Conservation (phyloP, 2,797 vertebrate genomes). For the Melanotaenia nigrans region DNA sequence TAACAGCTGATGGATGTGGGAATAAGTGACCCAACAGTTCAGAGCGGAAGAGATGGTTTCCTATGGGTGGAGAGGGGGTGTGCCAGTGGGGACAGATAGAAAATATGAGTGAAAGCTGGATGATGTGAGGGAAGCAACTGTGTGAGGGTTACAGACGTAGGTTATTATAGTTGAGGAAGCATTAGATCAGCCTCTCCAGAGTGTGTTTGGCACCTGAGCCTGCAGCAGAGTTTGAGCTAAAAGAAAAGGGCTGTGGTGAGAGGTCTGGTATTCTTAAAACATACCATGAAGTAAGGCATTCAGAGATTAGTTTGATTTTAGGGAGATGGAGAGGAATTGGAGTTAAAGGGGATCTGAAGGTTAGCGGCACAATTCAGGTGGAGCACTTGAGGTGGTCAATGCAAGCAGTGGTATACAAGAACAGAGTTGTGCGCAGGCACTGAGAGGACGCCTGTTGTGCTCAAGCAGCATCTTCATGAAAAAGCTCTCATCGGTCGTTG, state of each 20-base stretch:
- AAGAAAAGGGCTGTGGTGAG: slow-evolving; percentile 39
- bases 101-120: slow-evolving; percentile 54
- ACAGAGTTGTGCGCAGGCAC: slow-evolving; percentile 4
- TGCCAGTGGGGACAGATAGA: slow-evolving; percentile 52
- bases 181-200: slow-evolving; percentile 82
- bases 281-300: slow-evolving; percentile 44
- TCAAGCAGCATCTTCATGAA: slow-evolving; percentile 55
- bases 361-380: slow-evolving; percentile 49
- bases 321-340: slow-evolving; percentile 15
- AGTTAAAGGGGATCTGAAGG: slow-evolving; percentile 41
- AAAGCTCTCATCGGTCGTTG: slow-evolving; percentile 57
- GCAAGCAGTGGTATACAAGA: slow-evolving; percentile 17
- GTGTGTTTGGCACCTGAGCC: slow-evolving; percentile 73
- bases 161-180: slow-evolving; percentile 79
- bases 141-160: slow-evolving; percentile 67
- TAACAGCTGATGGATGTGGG: slow-evolving; percentile 83
- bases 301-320: slow-evolving; percentile 38
- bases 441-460: slow-evolving; percentile 51
- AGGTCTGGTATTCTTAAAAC: slow-evolving; percentile 37
- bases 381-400: slow-evolving; percentile 34
- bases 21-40: slow-evolving; percentile 74
- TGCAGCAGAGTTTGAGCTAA: slow-evolving; percentile 38
- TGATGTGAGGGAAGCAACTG: slow-evolving; percentile 60
- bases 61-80: slow-evolving; percentile 60
- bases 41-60: slow-evolving; percentile 80